Base-by-base conservation (phyloP, 2,113 vertebrate genomes). In the Gambusia holbrooki region DNA sequence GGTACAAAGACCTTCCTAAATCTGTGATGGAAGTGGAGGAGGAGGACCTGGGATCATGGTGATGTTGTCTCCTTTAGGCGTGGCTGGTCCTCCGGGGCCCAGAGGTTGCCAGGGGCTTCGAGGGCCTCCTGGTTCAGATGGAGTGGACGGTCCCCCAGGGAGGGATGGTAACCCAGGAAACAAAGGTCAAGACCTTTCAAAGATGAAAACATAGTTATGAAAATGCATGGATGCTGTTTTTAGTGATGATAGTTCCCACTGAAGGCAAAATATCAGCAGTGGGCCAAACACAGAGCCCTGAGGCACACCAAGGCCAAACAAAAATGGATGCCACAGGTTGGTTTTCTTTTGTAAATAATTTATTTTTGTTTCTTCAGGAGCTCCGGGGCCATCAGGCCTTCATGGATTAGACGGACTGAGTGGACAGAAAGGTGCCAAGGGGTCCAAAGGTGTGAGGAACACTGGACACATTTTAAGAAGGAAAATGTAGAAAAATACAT, bases 361-460 rank as follows among this genome's bases (percentile, higher is more conserved):
- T 3, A 19, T 63, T 54, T 35, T 65, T 73, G 33, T 42, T 82
- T 5, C 10, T 12, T 64, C 77, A 94, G 94, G 94, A 58, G 83
- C 92, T 70, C 89, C 90, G 19, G 94, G 94, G 42, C 90, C 90
- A 0, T 80, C 90, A 27, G 94, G 94, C 19, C 79, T 95, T 25
- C 90, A 94, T 69, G 94, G 94, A 37, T 85, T 94, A 22, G 84
- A 94, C 12, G 97, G 97, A 60, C 95, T 96, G n/a, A 92, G 90
- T 1, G 98, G 98, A 72, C 94, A 94, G 45, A 98, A 96, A 76
- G 98, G 98, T 13, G 95, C 96, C 17, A 91, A 87, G 69, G 98
- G 98, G 32, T 28, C 93, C 37, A 92, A 92, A 2, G 97, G 97
- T 99, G 30, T 1, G 19, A 37, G 12, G 40, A 27, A 4, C n/a